Base-by-base conservation (phyloP, 1,140 invertebrate species). In the Vollenhovia emeryi region DNA sequence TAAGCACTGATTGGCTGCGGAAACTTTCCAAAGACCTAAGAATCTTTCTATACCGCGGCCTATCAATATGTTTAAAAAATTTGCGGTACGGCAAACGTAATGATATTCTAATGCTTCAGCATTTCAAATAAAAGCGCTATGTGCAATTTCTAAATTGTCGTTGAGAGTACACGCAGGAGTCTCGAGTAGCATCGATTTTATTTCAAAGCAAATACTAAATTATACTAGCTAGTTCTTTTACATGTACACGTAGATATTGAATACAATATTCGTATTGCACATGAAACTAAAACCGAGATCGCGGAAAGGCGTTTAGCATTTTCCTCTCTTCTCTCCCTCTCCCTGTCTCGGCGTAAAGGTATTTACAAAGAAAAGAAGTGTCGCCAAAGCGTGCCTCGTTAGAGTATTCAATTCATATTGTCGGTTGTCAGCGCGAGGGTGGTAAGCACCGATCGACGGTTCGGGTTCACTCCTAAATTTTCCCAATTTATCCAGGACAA, bases 401-500 rank as follows among this genome's bases (percentile, higher is more conserved):
- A 13, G 30, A 50, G 75, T 75, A 66, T 3, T 94, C 93, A 96
- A 85, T 96, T 96, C 91, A 97, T 95, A 86, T 96, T 97, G 86
- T 98, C 98, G 2, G 97, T 96, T 48, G 97, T 97, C 3, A 98
- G 94, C 0, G 97, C 97, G 3, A 98, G 94, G 0, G 98, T 97
- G 1, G 97, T 98, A 0, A 98, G 94, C 3, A 98, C 96, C 21
- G 97, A 98, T 84, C 98, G 95, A 57, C 98, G 95, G 84, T 97
- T 97, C 8, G 98, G 98, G 93, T 98, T 98, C 0, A 99, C 98
- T 0, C 99, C 99, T 0, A 99, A 95, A 93, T 99, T 99, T 93
- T 99, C 98, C 99, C 99, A 99, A 91, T 99, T 99, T 80, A 99
- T 99, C 99, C 99, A 99, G 0, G 98, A 99, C 7, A 99, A 95